phyloP scores from a whole-genome alignment of 1,140 invertebrate species.

The Choristoneura fumiferana region DNA sequence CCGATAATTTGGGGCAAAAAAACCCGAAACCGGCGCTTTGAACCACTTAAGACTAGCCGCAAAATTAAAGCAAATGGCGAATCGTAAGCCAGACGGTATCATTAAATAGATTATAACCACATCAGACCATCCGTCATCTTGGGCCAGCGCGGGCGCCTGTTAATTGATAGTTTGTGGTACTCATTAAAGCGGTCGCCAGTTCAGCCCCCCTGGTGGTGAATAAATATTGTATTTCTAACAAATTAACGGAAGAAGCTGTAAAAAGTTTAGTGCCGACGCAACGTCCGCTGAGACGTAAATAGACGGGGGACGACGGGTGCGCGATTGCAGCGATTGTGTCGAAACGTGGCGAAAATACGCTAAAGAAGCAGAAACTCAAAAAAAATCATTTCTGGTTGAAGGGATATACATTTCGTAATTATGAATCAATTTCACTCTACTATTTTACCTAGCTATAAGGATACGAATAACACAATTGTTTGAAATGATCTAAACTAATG shows the following conservation, averaged over 20 bases:
- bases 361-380: no score
- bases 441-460: no score
- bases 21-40: conserved; percentile 20
- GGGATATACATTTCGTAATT: no score
- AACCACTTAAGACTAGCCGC: neutral
- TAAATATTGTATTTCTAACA: conserved; percentile 69
- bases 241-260: conserved; percentile 60
- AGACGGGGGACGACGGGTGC: conserved; percentile 29
- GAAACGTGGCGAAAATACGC: conserved; percentile 5
- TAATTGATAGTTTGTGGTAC: conserved; percentile 64
- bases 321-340: conserved; percentile 33
- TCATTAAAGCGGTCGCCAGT: conserved; percentile 51
- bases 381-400: no score
- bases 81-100: conserved; percentile 28
- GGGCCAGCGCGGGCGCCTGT: conserved; percentile 52
- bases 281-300: conserved; percentile 17
- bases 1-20: conserved; percentile 5
- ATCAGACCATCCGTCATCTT: conserved; percentile 40
- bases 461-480: no score
- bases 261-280: conserved; percentile 34
- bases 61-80: neutral
- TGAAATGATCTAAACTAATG: no score
- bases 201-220: conserved; percentile 41
- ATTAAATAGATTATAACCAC: conserved; percentile 39
- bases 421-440: no score